Conservation (phyloP, 2,797 vertebrate genomes). For the Sebastes iracundus region DNA sequence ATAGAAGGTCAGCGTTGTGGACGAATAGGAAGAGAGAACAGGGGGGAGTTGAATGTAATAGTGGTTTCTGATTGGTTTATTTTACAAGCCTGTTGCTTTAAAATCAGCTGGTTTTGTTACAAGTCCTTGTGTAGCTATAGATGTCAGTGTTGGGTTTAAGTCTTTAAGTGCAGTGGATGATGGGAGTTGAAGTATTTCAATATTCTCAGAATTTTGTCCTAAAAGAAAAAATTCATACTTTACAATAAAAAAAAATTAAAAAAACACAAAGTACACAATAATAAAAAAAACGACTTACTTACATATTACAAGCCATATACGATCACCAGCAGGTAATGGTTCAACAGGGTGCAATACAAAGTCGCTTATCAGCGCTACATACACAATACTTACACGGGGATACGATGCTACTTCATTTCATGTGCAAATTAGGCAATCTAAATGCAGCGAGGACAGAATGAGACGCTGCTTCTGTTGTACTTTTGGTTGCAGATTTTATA, state of each 20-base stretch:
- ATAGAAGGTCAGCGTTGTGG: background rate
- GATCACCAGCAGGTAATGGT: conserved; percentile 36
- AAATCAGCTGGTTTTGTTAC: background rate
- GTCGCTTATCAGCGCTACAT: conserved; percentile 49
- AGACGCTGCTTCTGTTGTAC: conserved; percentile 54
- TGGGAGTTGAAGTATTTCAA: background rate
- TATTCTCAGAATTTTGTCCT: background rate
- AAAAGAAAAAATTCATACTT: background rate
- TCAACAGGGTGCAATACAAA: conserved; percentile 29
- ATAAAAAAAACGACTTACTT: conserved; percentile 8
- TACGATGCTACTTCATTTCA: conserved; percentile 57
- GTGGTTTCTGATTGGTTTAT: conserved; percentile 2
- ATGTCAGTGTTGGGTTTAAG: background rate
- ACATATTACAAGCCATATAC: conserved; percentile 12
- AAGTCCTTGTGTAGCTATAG: background rate
- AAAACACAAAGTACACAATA: background rate
- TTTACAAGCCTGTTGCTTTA: background rate
- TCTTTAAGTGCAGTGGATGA: background rate
- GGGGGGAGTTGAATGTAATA: background rate
- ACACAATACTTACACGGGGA: conserved; percentile 41
- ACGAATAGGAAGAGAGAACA: background rate
- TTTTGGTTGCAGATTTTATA: conserved; percentile 55
- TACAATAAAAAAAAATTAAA: background rate
- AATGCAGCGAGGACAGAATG: conserved; percentile 65
- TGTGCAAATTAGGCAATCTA: conserved; percentile 77